Percentiles rank a stretch among this genome's conserved stretches.
phyloP scores from a whole-genome alignment of 2,113 vertebrate genomes.

The Catharus minimus region DNA sequence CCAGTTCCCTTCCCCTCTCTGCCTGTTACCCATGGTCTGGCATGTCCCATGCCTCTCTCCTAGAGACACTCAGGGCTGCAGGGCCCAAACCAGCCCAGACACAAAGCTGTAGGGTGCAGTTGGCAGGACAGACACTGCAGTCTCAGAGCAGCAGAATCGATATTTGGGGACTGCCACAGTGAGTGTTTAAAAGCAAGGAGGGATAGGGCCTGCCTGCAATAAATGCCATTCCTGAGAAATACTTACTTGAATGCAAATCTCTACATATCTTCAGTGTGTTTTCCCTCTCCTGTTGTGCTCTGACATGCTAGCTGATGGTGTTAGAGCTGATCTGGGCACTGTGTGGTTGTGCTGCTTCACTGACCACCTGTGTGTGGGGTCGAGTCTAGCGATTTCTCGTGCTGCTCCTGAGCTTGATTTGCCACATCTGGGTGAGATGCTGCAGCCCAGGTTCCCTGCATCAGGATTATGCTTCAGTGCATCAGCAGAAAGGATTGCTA shows the following conservation, averaged over 20 bases:
- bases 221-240: background rate
- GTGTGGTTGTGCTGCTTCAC: background rate
- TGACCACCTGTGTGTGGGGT: background rate
- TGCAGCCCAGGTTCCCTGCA: background rate
- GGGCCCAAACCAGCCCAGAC: background rate
- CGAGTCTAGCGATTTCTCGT: background rate
- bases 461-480: background rate
- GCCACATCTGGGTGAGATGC: background rate
- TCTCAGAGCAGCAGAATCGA: rapidly evolving
- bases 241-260: background rate
- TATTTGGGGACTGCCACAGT: background rate
- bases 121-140: background rate
- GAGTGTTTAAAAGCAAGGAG: background rate
- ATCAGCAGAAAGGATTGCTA: background rate
- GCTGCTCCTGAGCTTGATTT: background rate
- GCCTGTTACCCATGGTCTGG: rapidly evolving
- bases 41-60: background rate
- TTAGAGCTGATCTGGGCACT: background rate
- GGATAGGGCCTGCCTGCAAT: background rate
- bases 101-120: background rate
- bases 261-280: background rate
- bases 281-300: background rate
- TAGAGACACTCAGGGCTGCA: rapidly evolving
- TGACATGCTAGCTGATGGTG: background rate
- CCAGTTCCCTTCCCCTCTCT: background rate